Evolutionary conservation across 2,113 vertebrate genomes (phyloP), one percentile per base, ranked within the genome.

Genomic region (Ploceus nigricollis): DNA sequence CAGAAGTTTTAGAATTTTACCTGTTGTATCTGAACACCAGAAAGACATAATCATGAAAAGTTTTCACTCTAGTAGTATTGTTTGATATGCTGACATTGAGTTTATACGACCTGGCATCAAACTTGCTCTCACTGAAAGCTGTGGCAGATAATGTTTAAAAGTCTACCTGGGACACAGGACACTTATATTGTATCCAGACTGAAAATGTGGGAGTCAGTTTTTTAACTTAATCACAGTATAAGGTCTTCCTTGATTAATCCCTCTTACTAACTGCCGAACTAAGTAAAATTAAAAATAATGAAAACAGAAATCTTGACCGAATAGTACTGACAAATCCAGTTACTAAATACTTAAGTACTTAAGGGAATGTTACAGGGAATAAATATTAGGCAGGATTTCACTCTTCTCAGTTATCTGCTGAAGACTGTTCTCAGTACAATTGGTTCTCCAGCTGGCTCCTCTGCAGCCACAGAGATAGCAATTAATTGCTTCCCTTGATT

Each of bases 401-500:
- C 44, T 72, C 53, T 81, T 65, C 81, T 60, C 37, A 69, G 57
- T 94, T 97, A 97, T 97, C 97, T 96, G 68, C 73, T 83, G 79
- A 78, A 77, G 45, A 28, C 40, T 13, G 13, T 77, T 96, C 92
- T 93, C 91, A 91, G 93, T 80, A 93, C 75, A 37, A 71, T 94
- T 66, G 81, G 73, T 90, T 83, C 87, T 90, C 30, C 60, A 58
- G 28, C 65, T 96, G 93, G 94, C 95, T 96, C 78, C 81, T 90
- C 92, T 96, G 82, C 90, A 93, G 83, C 56, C 89, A 48, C 77
- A 95, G 69, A 97, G 97, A 97, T 97, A 98, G 96, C 94, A 92
- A 75, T 95, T 98, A 97, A 97, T 97, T 98, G 94, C 94, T 91
- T 91, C 76, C 61, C 47, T 82, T 97, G 97, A 97, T 97, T 97